Percentiles rank a stretch among this genome's conserved stretches.
Conservation (phyloP, 2,888 invertebrate species). For the Lasioglossum figueresi region DNA sequence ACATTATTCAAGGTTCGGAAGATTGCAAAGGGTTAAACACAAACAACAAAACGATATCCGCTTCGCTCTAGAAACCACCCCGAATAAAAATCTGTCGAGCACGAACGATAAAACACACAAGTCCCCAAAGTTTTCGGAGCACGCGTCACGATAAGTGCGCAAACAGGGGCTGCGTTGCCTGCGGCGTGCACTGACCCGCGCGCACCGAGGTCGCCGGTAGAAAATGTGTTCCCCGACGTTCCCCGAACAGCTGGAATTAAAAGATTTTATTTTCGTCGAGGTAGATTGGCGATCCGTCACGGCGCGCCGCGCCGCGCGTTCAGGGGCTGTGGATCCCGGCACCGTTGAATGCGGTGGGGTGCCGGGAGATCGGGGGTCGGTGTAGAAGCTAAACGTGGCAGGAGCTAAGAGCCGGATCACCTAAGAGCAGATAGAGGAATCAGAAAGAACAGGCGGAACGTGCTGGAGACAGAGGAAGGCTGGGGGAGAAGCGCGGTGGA, state of each 20-base stretch:
- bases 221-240: neutral
- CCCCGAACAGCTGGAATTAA: neutral
- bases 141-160: neutral
- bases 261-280: neutral
- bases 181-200: neutral
- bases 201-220: neutral
- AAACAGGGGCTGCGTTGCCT: neutral
- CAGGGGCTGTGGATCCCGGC: neutral
- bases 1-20: no score
- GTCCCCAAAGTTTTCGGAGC: no score
- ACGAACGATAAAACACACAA: neutral
- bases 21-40: no score
- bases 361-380: conserved; percentile 6
- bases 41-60: neutral
- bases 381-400: conserved; percentile 36
- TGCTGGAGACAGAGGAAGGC: conserved; percentile 43
- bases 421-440: conserved; percentile 64
- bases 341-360: neutral
- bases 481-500: conserved; percentile 11
- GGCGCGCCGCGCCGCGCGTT: neutral
- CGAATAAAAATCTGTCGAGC: neutral
- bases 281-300: conserved; percentile 2
- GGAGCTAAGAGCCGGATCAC: conserved; percentile 57
- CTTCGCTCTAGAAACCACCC: neutral
- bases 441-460: conserved; percentile 63